Percentiles rank a stretch among this genome's conserved stretches.
Conservation (phyloP, 2,888 invertebrate species). For the Trichogramma evanescens region DNA sequence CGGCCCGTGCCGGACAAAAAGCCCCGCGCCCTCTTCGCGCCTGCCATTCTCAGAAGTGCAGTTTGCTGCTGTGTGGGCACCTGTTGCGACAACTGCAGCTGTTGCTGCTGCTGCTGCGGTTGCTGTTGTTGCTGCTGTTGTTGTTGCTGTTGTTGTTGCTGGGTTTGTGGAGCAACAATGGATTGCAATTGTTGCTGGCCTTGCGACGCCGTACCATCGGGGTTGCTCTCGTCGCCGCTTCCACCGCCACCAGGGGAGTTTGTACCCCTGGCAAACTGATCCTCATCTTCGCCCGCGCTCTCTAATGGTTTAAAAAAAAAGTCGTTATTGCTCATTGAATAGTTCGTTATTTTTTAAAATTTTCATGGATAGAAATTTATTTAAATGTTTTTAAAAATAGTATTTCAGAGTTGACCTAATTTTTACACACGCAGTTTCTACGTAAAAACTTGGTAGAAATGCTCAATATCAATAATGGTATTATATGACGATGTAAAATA, state of each 20-base stretch:
- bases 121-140: too few relatives aligned
- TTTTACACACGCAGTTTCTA: too few relatives aligned
- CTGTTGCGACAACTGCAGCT: background rate
- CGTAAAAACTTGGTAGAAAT: too few relatives aligned
- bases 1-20: slow-evolving; percentile 21
- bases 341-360: too few relatives aligned
- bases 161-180: too few relatives aligned
- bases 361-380: too few relatives aligned
- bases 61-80: background rate
- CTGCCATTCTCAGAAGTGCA: slow-evolving; percentile 17
- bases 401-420: too few relatives aligned
- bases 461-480: too few relatives aligned
- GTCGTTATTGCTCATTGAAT: slow-evolving; percentile 5
- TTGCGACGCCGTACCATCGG: slow-evolving; percentile 2
- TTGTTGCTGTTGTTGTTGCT: too few relatives aligned
- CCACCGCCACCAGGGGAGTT: slow-evolving; percentile 48
- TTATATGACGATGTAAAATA: too few relatives aligned
- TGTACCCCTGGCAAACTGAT: slow-evolving; percentile 34
- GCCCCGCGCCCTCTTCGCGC: slow-evolving; percentile 20
- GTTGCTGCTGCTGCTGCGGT: background rate
- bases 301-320: slow-evolving; percentile 47
- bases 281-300: slow-evolving; percentile 56
- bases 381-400: too few relatives aligned
- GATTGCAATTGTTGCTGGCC: background rate
- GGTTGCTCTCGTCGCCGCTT: slow-evolving; percentile 18